A percentile compares a stretch with the other conserved stretches of the same genome.
These are phyloP conservation scores for Microtus pennsylvanicus DNA, from an alignment of 2,113 vertebrate species.

Conservation along the genomic window DNA sequence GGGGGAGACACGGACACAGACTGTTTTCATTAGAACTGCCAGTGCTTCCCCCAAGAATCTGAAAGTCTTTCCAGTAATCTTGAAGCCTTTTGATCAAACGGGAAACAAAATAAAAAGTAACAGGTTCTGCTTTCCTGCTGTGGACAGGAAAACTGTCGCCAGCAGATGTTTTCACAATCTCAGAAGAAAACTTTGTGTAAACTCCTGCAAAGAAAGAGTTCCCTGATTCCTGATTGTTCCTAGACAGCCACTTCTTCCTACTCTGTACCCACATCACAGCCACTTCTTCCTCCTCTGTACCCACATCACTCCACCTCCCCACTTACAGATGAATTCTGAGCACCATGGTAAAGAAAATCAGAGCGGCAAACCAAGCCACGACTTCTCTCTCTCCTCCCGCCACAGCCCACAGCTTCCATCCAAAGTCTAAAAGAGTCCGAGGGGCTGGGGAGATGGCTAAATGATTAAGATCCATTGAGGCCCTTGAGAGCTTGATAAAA, in stretches of 20 bases:
- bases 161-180: not conserved
- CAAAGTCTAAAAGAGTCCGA: not conserved
- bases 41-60: not conserved
- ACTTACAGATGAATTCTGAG: not conserved
- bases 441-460: not conserved
- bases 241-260: too few relatives aligned
- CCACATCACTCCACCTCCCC: not conserved
- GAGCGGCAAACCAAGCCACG: not conserved
- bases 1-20: too few relatives aligned
- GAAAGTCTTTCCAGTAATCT: not conserved
- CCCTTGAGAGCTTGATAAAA: too few relatives aligned
- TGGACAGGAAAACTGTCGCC: accelerated
- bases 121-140: not conserved
- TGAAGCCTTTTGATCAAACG: not conserved
- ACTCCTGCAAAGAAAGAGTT: not conserved
- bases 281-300: too few relatives aligned
- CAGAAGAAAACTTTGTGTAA: not conserved
- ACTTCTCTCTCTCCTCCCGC: not conserved
- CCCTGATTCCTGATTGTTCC: not conserved
- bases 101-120: not conserved
- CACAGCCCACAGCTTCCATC: not conserved
- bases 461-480: not conserved
- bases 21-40: too few relatives aligned
- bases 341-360: not conserved
- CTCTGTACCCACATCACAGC: not conserved